Evolutionary conservation across 2,113 vertebrate species (phyloP).

Genomic region (Chloropsis cyanopogon): DNA sequence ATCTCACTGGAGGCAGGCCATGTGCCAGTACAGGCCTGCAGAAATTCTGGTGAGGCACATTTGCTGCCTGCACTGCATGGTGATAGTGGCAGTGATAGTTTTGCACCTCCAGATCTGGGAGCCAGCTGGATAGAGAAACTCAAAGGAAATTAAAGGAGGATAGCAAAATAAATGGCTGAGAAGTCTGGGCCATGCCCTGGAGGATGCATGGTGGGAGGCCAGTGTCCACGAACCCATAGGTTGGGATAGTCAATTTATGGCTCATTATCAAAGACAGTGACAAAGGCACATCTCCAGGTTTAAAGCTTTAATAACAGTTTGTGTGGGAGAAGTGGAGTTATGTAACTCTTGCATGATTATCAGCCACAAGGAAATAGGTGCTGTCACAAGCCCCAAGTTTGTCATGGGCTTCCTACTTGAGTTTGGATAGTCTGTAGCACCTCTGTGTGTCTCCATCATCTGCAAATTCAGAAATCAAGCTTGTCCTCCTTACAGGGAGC

Average conservation of each 20-base stretch:
- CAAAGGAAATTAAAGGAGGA: background rate
- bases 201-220: background rate
- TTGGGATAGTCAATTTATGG: background rate
- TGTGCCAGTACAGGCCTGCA: background rate
- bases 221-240: background rate
- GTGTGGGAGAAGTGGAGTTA: background rate
- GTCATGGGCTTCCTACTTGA: background rate
- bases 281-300: background rate
- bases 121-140: background rate
- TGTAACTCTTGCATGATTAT: background rate
- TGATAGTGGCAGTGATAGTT: background rate
- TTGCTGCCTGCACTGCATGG: background rate
- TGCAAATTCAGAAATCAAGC: background rate
- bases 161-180: background rate
- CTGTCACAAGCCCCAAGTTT: background rate
- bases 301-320: background rate
- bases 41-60: background rate
- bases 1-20: background rate
- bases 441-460: background rate
- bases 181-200: background rate
- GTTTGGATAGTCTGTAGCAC: background rate
- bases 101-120: background rate
- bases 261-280: background rate
- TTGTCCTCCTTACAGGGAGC: background rate
- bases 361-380: background rate